Base-by-base conservation (phyloP, 2,113 vertebrate species). In the Coregonus clupeaformis region DNA sequence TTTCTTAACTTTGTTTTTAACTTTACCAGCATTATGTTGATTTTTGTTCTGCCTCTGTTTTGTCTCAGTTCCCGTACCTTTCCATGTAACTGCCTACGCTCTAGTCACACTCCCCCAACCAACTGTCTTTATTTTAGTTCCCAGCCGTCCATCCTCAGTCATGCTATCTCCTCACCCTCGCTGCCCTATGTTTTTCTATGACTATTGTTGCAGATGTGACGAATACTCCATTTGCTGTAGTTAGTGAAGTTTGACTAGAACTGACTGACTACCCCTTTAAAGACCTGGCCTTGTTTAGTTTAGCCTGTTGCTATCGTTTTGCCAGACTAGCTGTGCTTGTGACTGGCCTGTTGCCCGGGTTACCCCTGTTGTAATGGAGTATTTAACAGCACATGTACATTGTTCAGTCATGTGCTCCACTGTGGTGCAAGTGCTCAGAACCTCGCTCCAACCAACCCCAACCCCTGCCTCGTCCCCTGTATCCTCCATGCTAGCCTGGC, bases 31-130 rank as follows among this genome's bases (percentile, higher is more conserved):
- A 94, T 95, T 96, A 96, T 36, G 95, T 96, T 95, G 95, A 96
- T 94, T 96, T 97, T 90, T 97, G 95, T 94, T 96, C 96, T 92
- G 92, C 95, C 90, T 97, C 95, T 93, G 95, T 96, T 94, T 93
- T 96, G 89, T 94, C 95, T 94, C 96, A 96, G 90, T 97, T 97
- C 89, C 95, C 95, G 0, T 95, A 96, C 92, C 94, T 97, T 80
- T 96, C 97, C 84, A 93, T 97, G 87, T 99, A 93, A 94, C 84
- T 85, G 79, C 74, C 45, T 42, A 4, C 71, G n/a, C 47, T 62
- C 1, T 24, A 66, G 30, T 66, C 70, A 70, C 36, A n/a, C 30
- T 32, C 18, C 64, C 29, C 6, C 27, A 16, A 3, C 64, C 64
- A 18, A 16, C 32, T 4, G 9, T 11, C 11, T 27, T 27, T 27